Percentiles rank a stretch among this genome's conserved stretches.
These are phyloP conservation scores for Sesamia inferens DNA, from an alignment of 2,888 invertebrate species.

Conservation along the genomic window DNA sequence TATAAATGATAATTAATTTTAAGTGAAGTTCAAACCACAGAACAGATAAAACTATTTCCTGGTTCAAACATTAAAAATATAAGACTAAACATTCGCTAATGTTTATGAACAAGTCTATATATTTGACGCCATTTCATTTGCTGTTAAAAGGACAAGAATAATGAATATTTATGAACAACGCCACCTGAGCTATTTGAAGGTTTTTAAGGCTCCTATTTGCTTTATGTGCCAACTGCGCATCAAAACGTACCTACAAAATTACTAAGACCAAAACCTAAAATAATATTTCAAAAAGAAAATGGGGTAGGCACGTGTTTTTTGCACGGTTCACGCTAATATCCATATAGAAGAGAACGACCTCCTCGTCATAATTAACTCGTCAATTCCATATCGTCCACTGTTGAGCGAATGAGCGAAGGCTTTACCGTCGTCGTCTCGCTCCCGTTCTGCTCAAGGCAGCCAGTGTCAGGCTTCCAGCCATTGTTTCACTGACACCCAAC, in stretches of 20 bases:
- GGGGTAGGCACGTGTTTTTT: background rate
- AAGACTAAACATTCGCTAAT: background rate
- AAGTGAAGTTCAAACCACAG: background rate
- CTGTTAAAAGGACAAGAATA: background rate
- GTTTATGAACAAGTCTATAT: background rate
- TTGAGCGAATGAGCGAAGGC: slow-evolving; percentile 11
- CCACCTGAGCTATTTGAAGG: background rate
- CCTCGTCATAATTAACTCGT: slow-evolving; percentile 52
- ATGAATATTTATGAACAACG: background rate
- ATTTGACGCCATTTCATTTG: background rate
- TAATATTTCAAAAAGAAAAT: background rate
- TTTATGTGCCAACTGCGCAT: background rate
- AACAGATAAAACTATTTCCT: too few relatives aligned
- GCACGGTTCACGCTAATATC: slow-evolving; percentile 3
- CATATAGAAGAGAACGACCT: slow-evolving; percentile 7
- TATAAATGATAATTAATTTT: background rate
- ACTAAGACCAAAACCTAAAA: background rate
- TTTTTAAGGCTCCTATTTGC: background rate
- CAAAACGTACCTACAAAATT: background rate
- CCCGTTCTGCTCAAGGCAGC: background rate
- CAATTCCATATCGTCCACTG: slow-evolving; percentile 48
- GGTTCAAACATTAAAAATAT: background rate
- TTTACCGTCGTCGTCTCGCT: slow-evolving; percentile 19
- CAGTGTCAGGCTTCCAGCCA: background rate
- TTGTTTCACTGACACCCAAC: slow-evolving; percentile 43